A percentile compares a stretch with the other conserved stretches of the same genome.
These are phyloP conservation scores for Ormyrus rosae DNA, from an alignment of 2,888 invertebrate genomes.

Conservation along the genomic window DNA sequence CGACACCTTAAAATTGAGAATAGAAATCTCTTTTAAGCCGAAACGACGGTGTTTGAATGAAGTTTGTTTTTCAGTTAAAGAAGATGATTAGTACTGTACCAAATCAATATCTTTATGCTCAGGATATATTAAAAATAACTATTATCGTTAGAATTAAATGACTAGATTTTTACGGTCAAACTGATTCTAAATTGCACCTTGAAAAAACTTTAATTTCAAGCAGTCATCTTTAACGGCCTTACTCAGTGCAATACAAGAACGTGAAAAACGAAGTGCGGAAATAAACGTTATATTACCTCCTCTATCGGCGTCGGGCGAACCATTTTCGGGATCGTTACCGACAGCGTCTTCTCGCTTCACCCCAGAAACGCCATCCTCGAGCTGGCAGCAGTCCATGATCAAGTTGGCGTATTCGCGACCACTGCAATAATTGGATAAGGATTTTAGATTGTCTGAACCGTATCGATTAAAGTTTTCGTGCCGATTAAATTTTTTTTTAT, in stretches of 20 bases:
- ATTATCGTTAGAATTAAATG: slow-evolving; percentile 5
- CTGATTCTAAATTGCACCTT: neutral
- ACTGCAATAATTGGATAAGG: slow-evolving; percentile 77
- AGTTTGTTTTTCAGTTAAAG: neutral
- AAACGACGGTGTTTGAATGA: neutral
- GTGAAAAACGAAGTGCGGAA: neutral
- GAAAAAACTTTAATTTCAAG: too few relatives aligned
- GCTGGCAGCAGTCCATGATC: slow-evolving; percentile 95
- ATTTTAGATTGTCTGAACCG: neutral
- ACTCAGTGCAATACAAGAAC: neutral
- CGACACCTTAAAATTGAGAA: slow-evolving; percentile 23
- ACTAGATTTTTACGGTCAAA: neutral
- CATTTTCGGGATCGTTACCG: slow-evolving; percentile 89
- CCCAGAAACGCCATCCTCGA: slow-evolving; percentile 88
- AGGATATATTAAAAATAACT: neutral
- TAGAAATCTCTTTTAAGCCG: neutral
- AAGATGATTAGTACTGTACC: slow-evolving; percentile 5
- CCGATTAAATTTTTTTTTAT: neutral
- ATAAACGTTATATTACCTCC: slow-evolving; percentile 76
- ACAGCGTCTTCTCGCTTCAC: slow-evolving; percentile 90
- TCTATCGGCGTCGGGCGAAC: slow-evolving; percentile 90
- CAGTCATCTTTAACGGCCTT: too few relatives aligned
- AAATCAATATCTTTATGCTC: slow-evolving; percentile 11
- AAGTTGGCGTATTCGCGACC: slow-evolving; percentile 92
- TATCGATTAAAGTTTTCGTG: neutral